phyloP scores from a whole-genome alignment of 2,888 invertebrate species.

The Cylloceria caligata region DNA sequence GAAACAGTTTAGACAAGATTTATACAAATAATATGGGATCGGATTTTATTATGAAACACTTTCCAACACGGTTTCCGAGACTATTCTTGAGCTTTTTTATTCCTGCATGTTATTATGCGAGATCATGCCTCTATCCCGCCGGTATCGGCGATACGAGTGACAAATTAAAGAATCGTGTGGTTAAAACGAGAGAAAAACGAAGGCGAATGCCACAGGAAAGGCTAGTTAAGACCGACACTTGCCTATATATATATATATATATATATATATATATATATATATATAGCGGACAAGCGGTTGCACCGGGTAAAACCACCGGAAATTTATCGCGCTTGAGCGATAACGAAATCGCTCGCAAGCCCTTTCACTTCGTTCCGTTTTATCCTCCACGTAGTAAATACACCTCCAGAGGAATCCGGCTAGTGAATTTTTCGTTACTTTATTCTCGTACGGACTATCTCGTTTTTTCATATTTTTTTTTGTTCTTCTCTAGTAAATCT shows the following conservation, averaged over 20 bases:
- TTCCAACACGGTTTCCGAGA: background rate
- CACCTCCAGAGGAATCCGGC: slow-evolving; percentile 5
- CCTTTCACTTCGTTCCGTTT: slow-evolving; percentile 49
- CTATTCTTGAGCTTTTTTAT: too few species aligned
- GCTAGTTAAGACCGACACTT: background rate
- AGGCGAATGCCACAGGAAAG: slow-evolving; percentile 10
- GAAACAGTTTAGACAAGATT: too few species aligned
- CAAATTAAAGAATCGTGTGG: slow-evolving; percentile 32
- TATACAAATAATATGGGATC: too few species aligned
- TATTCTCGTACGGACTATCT: background rate
- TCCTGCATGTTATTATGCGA: background rate
- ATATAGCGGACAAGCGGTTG: slow-evolving; percentile 21
- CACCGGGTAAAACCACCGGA: slow-evolving; percentile 50
- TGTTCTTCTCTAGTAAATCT: slow-evolving; percentile 27
- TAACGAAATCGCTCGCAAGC: slow-evolving; percentile 54
- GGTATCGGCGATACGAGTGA: slow-evolving; percentile 23
- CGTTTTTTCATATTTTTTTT: background rate
- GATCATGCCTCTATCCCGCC: background rate
- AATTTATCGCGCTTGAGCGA: slow-evolving; percentile 60
- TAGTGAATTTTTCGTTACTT: slow-evolving; percentile 56
- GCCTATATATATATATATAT: background rate
- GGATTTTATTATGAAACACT: too few species aligned
- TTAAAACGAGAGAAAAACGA: background rate
- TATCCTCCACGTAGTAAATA: slow-evolving; percentile 22
- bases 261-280: background rate